Evolutionary conservation across 1,140 invertebrate genomes (phyloP), one percentile per base, ranked within the genome.

Genomic region (Riptortus pedestris): DNA sequence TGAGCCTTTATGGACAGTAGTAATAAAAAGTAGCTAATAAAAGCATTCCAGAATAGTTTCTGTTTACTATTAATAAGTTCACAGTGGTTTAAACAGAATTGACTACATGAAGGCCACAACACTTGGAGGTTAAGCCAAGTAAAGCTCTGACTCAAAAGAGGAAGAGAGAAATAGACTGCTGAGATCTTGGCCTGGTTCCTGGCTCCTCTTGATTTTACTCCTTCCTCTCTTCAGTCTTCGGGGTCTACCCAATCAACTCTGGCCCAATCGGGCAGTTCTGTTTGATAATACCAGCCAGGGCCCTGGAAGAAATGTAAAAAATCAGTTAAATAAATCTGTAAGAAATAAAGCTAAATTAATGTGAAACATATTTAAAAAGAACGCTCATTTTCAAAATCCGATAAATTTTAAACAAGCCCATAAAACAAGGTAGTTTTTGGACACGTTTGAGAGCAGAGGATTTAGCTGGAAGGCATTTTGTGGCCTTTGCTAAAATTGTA

Each of bases 231-330:
- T 69, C 63, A 71, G 47, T 70, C 70, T 16, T 67, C 66, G 1
- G 69, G 55, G 66, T 86, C 85, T 33, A 78, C 78, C 88, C 90
- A 93, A 64, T 93, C 86, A 24, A 85, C 80, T 68, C 79, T 79
- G 14, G 91, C 91, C 92, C 92, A 94, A 29, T 85, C 84, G 1
- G 92, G 92, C 63, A 93, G 76, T 69, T 88, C 85, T 0, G 91
- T 93, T 74, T 91, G 84, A 74, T 90, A 94, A 71, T 87, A 85
- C 91, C 91, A 95, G 24, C 86, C 90, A 33, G 89, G 85, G 48
- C 90, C 91, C 85, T 90, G 73, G 11, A 70, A 70, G n/a, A n/a
- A n/a, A 68, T 14, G 57, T 75, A 74, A 64, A 59, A 43, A 26
- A 57, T 48, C 62, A 2, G 11, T n/a, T 45, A 45, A 45, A 38